These are phyloP conservation scores for Jaculus jaculus DNA, from an alignment of 2,113 vertebrate genomes.

Conservation along the genomic window DNA sequence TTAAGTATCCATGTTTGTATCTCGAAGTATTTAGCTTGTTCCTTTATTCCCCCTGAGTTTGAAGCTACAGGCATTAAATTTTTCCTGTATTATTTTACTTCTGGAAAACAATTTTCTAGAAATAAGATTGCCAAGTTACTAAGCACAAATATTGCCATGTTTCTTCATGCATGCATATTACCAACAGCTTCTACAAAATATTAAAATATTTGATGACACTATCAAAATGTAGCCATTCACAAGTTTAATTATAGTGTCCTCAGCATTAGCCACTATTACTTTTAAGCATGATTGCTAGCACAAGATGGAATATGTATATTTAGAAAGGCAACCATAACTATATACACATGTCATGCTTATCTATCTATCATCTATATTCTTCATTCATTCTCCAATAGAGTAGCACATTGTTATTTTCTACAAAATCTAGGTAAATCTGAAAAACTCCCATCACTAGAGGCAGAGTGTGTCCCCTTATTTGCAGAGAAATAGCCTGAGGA, in stretches of 20 bases:
- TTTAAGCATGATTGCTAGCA: background rate
- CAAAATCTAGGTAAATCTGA: background rate
- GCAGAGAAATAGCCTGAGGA: background rate
- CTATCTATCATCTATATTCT: background rate
- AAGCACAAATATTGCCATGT: background rate
- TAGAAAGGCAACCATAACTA: background rate
- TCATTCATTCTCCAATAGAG: background rate
- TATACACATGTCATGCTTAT: background rate
- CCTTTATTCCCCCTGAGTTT: background rate
- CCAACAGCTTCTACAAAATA: background rate
- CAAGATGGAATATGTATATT: background rate
- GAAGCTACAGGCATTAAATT: background rate
- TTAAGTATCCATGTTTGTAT: background rate
- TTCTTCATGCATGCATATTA: background rate
- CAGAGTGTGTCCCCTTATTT: background rate
- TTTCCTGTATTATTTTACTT: slow-evolving; percentile 20
- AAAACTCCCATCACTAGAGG: background rate
- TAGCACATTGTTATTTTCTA: background rate
- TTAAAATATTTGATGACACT: slow-evolving; percentile 6
- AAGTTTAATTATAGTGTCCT: slow-evolving; percentile 2
- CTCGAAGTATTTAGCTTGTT: background rate
- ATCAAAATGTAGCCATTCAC: slow-evolving; percentile 13
- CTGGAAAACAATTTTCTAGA: slow-evolving; percentile 10
- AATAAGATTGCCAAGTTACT: background rate
- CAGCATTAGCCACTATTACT: background rate